Base-by-base conservation (phyloP, 2,797 vertebrate species). In the Tragelaphus eurycerus region DNA sequence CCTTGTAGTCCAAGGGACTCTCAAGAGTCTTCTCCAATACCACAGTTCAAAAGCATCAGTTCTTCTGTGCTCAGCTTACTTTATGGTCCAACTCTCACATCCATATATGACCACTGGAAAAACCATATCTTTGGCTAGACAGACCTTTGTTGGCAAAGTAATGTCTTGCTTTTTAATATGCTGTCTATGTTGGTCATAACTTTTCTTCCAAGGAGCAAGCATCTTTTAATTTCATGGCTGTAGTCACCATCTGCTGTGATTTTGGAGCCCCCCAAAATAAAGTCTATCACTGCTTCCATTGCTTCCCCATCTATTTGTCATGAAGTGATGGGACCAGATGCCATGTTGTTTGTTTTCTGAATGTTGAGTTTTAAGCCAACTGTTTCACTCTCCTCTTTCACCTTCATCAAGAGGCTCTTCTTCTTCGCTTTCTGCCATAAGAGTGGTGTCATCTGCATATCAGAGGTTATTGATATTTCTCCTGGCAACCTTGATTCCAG, bases 401-500 rank as follows among this genome's bases (percentile, higher is more conserved):
- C 64, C 19, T 67, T 67, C n/a, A 34, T 34, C n/a, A 67, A 10
- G 17, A 67, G 17, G n/a, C 64, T 34, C 2, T 34, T 67, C 64
- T 11, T 67, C 17, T 19, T 62, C 1, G 0, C 9, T 67, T 67
- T 34, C n/a, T 34, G 64, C 9, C n/a, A 34, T 34, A 34, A 67
- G 17, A 9, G 9, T 21, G 64, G 64, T 67, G 4, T 67, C 64
- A 34, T 67, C n/a, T 21, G 64, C 64, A 34, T 67, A 34, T 34
- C 4, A 5, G 64, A 67, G n/a, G 17, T 67, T 67, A 5, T 21
- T 34, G n/a, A 34, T 67, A 67, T 67, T 34, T 34, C n/a, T 67
- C 64, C n/a, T 0, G 0, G 64, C n/a, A 34, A 21, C 11, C n/a
- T 67, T 67, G 64, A 67, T 67, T 67, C n/a, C 64, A 67, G 17